phyloP scores from a whole-genome alignment of 1,140 invertebrate species.

The Panonychus citri region DNA sequence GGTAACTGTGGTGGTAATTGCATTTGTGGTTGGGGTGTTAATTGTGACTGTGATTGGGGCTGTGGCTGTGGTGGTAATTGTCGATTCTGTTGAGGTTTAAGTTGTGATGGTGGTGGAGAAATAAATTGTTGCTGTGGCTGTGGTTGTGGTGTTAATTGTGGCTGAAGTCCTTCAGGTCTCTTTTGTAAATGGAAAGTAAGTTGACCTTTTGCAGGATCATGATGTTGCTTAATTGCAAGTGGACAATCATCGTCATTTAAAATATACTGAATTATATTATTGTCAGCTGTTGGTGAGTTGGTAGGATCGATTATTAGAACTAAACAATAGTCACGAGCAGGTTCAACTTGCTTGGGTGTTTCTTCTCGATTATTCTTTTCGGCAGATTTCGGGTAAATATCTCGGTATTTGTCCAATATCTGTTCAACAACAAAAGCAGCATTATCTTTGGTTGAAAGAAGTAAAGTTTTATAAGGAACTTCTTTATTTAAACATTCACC shows the following conservation, averaged over 20 bases:
- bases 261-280: slow-evolving; percentile 42
- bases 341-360: slow-evolving; percentile 51
- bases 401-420: slow-evolving; percentile 76
- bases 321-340: slow-evolving; percentile 73
- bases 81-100: too few relatives aligned
- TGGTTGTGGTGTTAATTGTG: slow-evolving; percentile 32
- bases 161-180: slow-evolving; percentile 63
- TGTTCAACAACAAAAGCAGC: slow-evolving; percentile 76
- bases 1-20: too few relatives aligned
- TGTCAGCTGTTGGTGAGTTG: slow-evolving; percentile 1
- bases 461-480: slow-evolving; percentile 91
- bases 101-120: too few relatives aligned
- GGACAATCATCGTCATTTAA: slow-evolving; percentile 93
- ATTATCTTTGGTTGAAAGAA: slow-evolving; percentile 75
- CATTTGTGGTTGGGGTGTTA: too few relatives aligned
- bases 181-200: slow-evolving; percentile 82
- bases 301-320: slow-evolving; percentile 41
- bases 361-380: background rate
- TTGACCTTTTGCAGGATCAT: slow-evolving; percentile 38
- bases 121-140: too few relatives aligned
- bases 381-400: background rate
- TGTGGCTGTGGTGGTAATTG: too few relatives aligned
- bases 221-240: slow-evolving; percentile 43
- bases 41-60: too few relatives aligned
- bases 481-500: slow-evolving; percentile 85